phyloP scores from a whole-genome alignment of 2,888 invertebrate species.

The Vesta saturnalis region DNA sequence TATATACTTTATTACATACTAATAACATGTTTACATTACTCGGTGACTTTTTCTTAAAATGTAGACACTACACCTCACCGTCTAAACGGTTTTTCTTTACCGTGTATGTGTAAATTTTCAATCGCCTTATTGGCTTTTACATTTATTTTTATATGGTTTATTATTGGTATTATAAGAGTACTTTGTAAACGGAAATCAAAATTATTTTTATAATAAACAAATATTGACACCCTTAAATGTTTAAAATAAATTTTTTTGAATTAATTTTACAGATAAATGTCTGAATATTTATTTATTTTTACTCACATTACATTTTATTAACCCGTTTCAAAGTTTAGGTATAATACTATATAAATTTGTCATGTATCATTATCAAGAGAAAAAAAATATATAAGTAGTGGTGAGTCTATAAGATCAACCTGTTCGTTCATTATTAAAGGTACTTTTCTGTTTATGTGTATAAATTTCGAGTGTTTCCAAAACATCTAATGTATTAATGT shows the following conservation, averaged over 20 bases:
- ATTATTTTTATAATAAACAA: slow-evolving; percentile 13
- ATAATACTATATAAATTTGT: too few relatives aligned
- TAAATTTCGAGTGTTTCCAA: too few relatives aligned
- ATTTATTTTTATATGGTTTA: slow-evolving; percentile 45
- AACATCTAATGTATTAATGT: too few relatives aligned
- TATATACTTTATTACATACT: slow-evolving; percentile 64
- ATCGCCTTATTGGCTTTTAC: slow-evolving; percentile 44
- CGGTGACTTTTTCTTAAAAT: slow-evolving; percentile 55
- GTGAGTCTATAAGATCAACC: too few relatives aligned
- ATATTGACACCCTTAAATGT: neutral
- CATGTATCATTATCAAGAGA: too few relatives aligned
- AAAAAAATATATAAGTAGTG: too few relatives aligned
- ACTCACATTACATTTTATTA: too few relatives aligned
- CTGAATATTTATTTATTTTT: too few relatives aligned
- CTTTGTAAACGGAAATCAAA: slow-evolving; percentile 32
- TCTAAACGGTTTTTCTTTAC: slow-evolving; percentile 46
- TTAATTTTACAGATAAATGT: too few relatives aligned
- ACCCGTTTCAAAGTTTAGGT: too few relatives aligned
- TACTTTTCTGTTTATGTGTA: too few relatives aligned
- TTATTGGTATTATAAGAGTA: slow-evolving; percentile 41
- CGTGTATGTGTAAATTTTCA: slow-evolving; percentile 49
- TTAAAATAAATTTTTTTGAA: neutral
- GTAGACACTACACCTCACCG: slow-evolving; percentile 54
- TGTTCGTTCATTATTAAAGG: too few relatives aligned
- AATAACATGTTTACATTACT: slow-evolving; percentile 62